Evolutionary conservation across 2,797 vertebrate species (phyloP).

Genomic region (Bradypus variegatus): DNA sequence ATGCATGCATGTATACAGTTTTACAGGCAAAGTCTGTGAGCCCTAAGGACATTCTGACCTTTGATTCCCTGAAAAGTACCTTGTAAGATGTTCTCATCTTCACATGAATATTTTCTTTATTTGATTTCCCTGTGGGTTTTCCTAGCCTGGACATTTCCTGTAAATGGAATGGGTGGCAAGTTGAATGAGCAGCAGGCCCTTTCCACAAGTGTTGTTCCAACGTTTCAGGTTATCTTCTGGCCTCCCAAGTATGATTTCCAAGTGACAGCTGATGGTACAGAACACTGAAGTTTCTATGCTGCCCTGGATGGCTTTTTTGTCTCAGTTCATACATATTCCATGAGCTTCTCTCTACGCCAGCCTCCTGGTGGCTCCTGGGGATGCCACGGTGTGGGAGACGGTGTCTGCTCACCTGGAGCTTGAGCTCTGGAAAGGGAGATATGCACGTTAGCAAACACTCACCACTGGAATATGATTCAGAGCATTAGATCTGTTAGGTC

Average conservation of each 20-base stretch:
- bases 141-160: background rate
- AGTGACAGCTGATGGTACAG: background rate
- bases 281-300: background rate
- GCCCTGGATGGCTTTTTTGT: background rate
- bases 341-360: background rate
- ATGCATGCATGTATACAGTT: background rate
- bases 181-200: background rate
- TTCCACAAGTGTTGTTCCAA: background rate
- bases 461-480: rapidly evolving
- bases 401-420: background rate
- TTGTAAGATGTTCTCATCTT: background rate
- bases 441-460: no score
- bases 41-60: background rate
- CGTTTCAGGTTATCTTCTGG: background rate
- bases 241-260: background rate
- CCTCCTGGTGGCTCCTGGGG: background rate
- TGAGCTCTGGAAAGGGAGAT: background rate
- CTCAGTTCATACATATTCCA: no score
- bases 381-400: rapidly evolving
- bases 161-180: background rate
- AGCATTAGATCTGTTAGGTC: background rate
- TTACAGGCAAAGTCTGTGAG: background rate
- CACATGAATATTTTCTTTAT: background rate
- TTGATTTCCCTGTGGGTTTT: no score
- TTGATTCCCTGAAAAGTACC: background rate